These are phyloP conservation scores for Pseudomyrmex dendroicus DNA, from an alignment of 1,140 invertebrate genomes.

Conservation along the genomic window DNA sequence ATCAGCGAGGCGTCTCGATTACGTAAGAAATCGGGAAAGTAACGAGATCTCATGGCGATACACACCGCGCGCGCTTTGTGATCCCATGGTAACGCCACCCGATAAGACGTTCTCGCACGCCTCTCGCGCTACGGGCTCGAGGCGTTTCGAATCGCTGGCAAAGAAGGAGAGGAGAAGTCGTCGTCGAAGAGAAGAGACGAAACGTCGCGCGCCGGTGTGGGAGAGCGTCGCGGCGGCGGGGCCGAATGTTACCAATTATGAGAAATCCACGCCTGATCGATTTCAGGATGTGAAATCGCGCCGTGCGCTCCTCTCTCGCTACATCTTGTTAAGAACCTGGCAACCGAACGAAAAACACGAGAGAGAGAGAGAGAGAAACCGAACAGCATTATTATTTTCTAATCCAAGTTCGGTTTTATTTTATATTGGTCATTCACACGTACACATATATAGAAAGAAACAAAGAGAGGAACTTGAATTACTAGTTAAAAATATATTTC, in stretches of 20 bases:
- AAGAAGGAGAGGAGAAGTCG: background rate
- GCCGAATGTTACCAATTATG: conserved; percentile 79
- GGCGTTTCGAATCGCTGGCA: conserved; percentile 48
- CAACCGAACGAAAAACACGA: conserved; percentile 18
- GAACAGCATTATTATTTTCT: conserved; percentile 17
- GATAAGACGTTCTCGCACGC: background rate
- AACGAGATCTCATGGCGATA: conserved; percentile 64
- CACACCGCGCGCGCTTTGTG: conserved; percentile 29
- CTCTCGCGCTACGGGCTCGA: conserved; percentile 11
- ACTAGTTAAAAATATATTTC: background rate
- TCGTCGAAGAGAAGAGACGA: conserved; percentile 63
- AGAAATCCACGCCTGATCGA: conserved; percentile 77
- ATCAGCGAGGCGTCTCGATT: conserved; percentile 62
- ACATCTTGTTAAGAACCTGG: conserved; percentile 58
- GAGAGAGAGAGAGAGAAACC: conserved; percentile 2
- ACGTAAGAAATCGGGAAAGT: conserved; percentile 65
- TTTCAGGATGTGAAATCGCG: conserved; percentile 76
- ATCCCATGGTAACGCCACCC: conserved; percentile 75
- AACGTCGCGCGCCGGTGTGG: background rate
- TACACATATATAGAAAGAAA: too few species aligned
- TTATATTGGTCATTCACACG: too few species aligned
- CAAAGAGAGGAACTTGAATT: background rate
- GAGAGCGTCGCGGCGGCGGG: conserved; percentile 33
- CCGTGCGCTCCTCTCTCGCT: conserved; percentile 33
- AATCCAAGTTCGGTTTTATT: conserved; percentile 35